Percentiles rank a stretch among this genome's conserved stretches.
Conservation (phyloP, 1,140 invertebrate genomes). For the Littorina saxatilis region DNA sequence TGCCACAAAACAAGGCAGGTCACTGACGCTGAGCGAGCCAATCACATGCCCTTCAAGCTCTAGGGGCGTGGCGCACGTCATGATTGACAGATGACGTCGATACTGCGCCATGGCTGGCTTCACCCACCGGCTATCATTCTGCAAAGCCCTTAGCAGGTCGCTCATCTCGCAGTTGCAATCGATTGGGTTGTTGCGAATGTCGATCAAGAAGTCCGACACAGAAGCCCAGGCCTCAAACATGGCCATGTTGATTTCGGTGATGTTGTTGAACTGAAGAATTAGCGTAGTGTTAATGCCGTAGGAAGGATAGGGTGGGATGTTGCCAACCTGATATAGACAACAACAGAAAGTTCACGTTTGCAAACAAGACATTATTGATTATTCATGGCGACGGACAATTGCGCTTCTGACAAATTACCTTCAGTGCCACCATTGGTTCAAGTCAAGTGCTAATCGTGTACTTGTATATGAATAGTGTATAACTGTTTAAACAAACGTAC, state of each 20-base stretch:
- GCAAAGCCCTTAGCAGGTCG: neutral
- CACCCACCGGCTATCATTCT: slow-evolving; percentile 11
- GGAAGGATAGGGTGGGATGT: neutral
- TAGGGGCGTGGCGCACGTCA: slow-evolving; percentile 25
- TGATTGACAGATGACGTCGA: slow-evolving; percentile 3
- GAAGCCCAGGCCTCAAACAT: slow-evolving; percentile 34
- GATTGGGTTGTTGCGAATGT: slow-evolving; percentile 45
- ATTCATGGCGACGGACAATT: too few relatives aligned
- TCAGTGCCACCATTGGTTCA: too few relatives aligned
- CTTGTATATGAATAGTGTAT: too few relatives aligned
- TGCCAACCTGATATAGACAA: too few relatives aligned
- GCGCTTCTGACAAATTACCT: too few relatives aligned
- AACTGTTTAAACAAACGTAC: too few relatives aligned
- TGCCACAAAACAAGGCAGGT: slow-evolving; percentile 14
- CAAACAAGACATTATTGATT: too few relatives aligned
- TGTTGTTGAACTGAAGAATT: slow-evolving; percentile 39
- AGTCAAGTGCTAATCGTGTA: too few relatives aligned
- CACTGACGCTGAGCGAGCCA: neutral
- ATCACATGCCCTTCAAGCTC: neutral
- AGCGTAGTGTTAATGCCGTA: neutral
- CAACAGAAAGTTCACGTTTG: too few relatives aligned
- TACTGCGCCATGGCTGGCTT: slow-evolving; percentile 2
- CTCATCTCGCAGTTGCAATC: slow-evolving; percentile 29
- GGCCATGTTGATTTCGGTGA: slow-evolving; percentile 29
- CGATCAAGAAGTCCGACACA: slow-evolving; percentile 26